These are phyloP conservation scores for Ageneiosus marmoratus DNA, from an alignment of 2,113 vertebrate species.

Conservation along the genomic window DNA sequence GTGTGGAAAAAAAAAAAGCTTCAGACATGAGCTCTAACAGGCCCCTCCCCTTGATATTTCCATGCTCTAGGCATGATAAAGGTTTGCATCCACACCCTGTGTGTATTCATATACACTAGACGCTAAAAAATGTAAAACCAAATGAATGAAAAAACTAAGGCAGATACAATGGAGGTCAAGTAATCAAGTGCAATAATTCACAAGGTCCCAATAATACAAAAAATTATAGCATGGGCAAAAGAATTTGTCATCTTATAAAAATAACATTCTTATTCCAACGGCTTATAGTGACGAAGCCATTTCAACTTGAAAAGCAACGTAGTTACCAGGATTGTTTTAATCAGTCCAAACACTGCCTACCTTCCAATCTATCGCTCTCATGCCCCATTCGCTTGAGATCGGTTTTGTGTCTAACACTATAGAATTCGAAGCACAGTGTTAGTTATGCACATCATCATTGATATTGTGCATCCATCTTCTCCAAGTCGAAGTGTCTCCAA, in stretches of 20 bases:
- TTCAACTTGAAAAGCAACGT: background rate
- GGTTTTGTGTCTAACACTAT: background rate
- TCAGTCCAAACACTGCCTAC: background rate
- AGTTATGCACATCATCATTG: slow-evolving; percentile 10
- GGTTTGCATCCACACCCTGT: background rate
- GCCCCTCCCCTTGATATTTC: background rate
- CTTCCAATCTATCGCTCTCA: background rate
- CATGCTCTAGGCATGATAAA: background rate
- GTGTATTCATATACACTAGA: background rate
- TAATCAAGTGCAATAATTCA: background rate
- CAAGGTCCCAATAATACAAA: background rate
- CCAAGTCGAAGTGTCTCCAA: background rate
- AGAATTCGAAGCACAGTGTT: background rate
- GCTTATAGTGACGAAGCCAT: background rate
- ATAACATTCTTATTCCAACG: background rate
- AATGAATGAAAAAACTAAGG: background rate
- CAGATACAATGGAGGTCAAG: background rate
- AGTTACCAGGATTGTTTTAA: background rate
- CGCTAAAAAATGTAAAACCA: background rate
- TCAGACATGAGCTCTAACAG: background rate
- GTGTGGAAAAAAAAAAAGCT: background rate
- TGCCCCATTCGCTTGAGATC: background rate
- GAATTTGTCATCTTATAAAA: background rate
- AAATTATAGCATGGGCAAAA: background rate
- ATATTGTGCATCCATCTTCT: background rate